A percentile compares a stretch with the other conserved stretches of the same genome.
Conservation (phyloP, 2,113 vertebrate species). For the Brevimyrus niger region DNA sequence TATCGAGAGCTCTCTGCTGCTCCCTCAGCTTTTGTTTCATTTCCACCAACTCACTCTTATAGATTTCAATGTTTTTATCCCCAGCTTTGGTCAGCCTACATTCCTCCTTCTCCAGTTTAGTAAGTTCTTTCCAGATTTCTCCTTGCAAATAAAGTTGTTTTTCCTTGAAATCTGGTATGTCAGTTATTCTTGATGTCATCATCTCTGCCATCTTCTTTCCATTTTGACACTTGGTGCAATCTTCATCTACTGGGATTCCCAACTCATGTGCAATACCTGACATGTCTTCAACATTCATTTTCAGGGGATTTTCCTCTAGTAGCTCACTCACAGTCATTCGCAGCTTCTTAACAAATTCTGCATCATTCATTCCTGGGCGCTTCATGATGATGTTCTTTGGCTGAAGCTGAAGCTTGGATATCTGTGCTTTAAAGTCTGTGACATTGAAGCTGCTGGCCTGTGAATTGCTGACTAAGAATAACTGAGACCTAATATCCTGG, state of each 20-base stretch:
- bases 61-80: slow-evolving; percentile 8
- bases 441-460: slow-evolving; percentile 12
- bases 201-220: slow-evolving; percentile 9
- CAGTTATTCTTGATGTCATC: slow-evolving; percentile 13
- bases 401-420: slow-evolving; percentile 27
- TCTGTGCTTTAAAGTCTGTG: slow-evolving; percentile 12
- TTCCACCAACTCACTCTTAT: slow-evolving; percentile 25
- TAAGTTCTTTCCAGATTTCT: slow-evolving; percentile 31
- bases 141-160: slow-evolving; percentile 32
- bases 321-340: slow-evolving; percentile 4
- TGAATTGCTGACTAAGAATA: slow-evolving; percentile 43
- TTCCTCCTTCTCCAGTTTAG: slow-evolving; percentile 38
- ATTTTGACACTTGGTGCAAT: slow-evolving; percentile 22
- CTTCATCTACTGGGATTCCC: slow-evolving; percentile 36
- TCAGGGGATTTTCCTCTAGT: neutral
- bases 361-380: slow-evolving; percentile 26
- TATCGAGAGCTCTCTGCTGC: slow-evolving; percentile 12
- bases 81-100: slow-evolving; percentile 31
- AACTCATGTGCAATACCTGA: slow-evolving; percentile 13
- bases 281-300: slow-evolving; percentile 27
- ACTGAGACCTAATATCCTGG: slow-evolving; percentile 29
- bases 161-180: slow-evolving; percentile 32
- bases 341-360: slow-evolving; percentile 24
- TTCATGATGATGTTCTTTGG: slow-evolving; percentile 20
- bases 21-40: slow-evolving; percentile 21